Evolutionary conservation across 2,888 invertebrate species (phyloP).

Genomic region (Therioaphis trifolii): DNA sequence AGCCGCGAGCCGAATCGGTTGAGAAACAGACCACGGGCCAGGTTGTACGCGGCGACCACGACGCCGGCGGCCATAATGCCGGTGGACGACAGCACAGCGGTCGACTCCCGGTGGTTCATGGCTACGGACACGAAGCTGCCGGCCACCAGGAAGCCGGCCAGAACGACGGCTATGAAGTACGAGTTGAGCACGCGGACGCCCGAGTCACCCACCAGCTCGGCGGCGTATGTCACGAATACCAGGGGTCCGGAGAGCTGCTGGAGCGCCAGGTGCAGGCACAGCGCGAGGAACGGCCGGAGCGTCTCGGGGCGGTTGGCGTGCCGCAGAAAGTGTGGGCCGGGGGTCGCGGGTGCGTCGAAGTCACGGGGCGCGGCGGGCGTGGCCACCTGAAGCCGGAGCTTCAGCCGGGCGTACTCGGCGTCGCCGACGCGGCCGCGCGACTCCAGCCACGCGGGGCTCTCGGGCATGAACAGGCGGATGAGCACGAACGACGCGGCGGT

Average conservation of each 20-base stretch:
- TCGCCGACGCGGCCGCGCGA: constrained; percentile 36
- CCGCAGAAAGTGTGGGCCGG: not conserved
- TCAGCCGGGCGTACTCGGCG: constrained; percentile 53
- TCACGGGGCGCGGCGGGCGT: not conserved
- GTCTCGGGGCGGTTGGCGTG: not conserved
- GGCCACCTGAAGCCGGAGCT: not conserved
- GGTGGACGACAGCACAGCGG: constrained; percentile 23
- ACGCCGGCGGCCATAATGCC: constrained; percentile 20
- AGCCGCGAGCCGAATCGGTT: constrained; percentile 46
- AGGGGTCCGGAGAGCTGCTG: constrained; percentile 52
- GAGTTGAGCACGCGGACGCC: constrained; percentile 38
- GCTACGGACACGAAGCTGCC: constrained; percentile 37
- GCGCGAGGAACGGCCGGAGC: constrained; percentile 38
- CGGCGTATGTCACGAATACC: constrained; percentile 34
- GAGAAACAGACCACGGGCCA: constrained; percentile 28
- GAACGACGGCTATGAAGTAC: constrained; percentile 27
- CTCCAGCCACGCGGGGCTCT: constrained; percentile 56
- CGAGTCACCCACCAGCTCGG: constrained; percentile 22
- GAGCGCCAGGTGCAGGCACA: constrained; percentile 29
- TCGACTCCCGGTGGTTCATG: constrained; percentile 44
- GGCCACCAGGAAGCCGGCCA: constrained; percentile 38
- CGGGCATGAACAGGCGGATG: constrained; percentile 39
- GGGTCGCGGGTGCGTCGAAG: not conserved
- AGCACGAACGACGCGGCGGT: constrained; percentile 42
- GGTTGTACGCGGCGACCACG: constrained; percentile 25